Conservation (phyloP, 2,113 vertebrate genomes). For the Canis aureus region DNA sequence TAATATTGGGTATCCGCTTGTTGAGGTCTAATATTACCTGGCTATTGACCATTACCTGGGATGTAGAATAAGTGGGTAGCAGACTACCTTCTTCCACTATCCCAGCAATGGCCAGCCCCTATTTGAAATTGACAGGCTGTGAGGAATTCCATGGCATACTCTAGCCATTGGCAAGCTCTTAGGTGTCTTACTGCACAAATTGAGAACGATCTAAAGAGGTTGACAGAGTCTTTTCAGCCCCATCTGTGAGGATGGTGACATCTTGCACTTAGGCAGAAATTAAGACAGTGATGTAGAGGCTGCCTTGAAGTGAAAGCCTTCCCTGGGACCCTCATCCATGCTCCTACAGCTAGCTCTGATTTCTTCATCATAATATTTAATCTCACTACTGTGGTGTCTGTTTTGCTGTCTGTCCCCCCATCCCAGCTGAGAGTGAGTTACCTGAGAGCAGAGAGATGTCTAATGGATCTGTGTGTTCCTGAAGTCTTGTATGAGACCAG, state of each 20-base stretch:
- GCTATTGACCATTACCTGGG: background rate
- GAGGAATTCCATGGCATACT: background rate
- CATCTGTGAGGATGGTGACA: background rate
- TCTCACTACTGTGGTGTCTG: background rate
- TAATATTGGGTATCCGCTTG: background rate
- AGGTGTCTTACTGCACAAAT: background rate
- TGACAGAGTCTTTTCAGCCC: background rate
- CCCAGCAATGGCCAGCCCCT: background rate
- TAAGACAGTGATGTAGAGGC: background rate
- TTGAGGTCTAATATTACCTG: background rate
- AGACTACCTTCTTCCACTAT: background rate
- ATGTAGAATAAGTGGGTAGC: background rate
- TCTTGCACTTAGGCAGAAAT: background rate
- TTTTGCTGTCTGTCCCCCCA: background rate
- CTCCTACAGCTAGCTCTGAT: background rate
- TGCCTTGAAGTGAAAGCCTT: background rate
- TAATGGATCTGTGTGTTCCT: background rate
- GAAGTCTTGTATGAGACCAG: background rate
- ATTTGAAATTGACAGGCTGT: background rate
- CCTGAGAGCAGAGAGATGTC: background rate
- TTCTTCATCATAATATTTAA: fast-evolving
- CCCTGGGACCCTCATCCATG: fast-evolving
- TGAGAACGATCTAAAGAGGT: background rate
- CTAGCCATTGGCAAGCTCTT: background rate
- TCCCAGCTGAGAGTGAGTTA: background rate